Evolutionary conservation across 2,113 vertebrate genomes (phyloP).

Genomic region (Oceanodroma tethys): DNA sequence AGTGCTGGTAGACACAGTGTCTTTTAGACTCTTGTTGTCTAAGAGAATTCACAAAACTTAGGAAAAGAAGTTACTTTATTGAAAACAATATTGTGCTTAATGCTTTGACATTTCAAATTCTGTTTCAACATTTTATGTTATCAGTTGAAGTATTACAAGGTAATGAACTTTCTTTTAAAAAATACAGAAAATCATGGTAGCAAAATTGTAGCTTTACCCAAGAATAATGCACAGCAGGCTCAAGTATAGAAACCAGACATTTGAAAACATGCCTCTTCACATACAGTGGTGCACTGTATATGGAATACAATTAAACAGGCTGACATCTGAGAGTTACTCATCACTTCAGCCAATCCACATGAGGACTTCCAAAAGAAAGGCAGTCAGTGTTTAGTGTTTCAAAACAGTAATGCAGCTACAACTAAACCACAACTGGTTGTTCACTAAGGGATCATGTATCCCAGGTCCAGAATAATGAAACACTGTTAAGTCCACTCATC

Average conservation of each 20-base stretch:
- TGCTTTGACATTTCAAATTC: neutral
- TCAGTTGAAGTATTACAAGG: neutral
- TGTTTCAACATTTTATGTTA: neutral
- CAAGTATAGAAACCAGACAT: neutral
- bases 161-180: neutral
- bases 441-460: neutral
- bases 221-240: neutral
- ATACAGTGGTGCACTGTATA: neutral
- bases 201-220: constrained; percentile 17
- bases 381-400: neutral
- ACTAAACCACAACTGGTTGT: neutral
- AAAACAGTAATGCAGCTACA: neutral
- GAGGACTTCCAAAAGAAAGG: constrained; percentile 21
- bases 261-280: neutral
- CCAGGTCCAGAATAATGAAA: neutral
- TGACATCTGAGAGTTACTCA: neutral
- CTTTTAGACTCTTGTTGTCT: neutral
- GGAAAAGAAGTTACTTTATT: constrained; percentile 31
- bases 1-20: neutral
- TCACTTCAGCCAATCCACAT: neutral
- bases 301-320: neutral
- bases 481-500: neutral
- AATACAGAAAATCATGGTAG: neutral
- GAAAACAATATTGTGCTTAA: neutral
- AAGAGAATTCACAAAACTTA: neutral